Conservation (phyloP, 2,113 vertebrate species). For the Platichthys flesus region DNA sequence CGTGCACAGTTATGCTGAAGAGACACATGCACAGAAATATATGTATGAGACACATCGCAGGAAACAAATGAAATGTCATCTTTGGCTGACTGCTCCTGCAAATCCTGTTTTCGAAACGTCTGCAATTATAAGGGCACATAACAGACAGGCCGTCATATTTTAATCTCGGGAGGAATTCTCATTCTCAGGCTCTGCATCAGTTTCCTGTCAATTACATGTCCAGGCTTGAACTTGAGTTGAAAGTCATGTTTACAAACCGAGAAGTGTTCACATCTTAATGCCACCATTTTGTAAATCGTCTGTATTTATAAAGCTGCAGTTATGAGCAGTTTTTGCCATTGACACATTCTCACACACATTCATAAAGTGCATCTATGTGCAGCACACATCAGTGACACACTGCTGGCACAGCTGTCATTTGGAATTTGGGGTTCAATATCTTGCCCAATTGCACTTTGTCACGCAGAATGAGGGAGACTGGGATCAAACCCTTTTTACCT, state of each 20-base stretch:
- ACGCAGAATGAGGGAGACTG: neutral
- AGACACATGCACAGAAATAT: slow-evolving; percentile 30
- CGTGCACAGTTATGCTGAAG: slow-evolving; percentile 13
- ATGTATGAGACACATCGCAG: slow-evolving; percentile 17
- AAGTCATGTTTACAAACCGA: neutral
- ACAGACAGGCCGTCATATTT: slow-evolving; percentile 3
- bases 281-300: neutral
- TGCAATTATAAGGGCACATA: slow-evolving; percentile 2
- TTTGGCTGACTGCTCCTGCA: slow-evolving; percentile 8
- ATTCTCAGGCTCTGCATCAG: neutral
- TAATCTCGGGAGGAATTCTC: slow-evolving; percentile 2
- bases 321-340: too few relatives aligned
- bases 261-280: too few relatives aligned
- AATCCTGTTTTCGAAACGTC: neutral
- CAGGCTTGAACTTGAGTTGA: slow-evolving; percentile 2
- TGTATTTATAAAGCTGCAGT: too few relatives aligned
- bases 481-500: neutral
- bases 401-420: too few relatives aligned
- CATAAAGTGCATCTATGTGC: too few relatives aligned
- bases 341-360: too few relatives aligned
- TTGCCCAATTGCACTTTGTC: too few relatives aligned
- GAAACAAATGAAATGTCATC: slow-evolving; percentile 37
- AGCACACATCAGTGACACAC: too few relatives aligned
- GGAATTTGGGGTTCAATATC: too few relatives aligned
- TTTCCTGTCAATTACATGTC: neutral